Evolutionary conservation across 2,888 invertebrate species (phyloP).

Genomic region (Geophilus truncorum): DNA sequence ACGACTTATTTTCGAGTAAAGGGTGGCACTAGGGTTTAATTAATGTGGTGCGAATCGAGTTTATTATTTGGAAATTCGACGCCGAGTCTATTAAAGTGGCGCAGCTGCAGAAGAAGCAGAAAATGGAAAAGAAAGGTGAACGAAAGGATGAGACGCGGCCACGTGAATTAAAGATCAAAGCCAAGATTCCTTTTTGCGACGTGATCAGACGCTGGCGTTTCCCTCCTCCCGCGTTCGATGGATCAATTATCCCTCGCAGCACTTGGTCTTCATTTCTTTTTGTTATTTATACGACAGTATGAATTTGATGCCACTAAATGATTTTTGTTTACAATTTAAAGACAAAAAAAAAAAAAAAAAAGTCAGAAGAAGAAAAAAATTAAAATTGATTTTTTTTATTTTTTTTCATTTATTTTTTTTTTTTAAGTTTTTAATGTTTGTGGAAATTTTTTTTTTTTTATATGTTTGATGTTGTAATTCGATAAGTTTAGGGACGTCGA

Average conservation of each 20-base stretch:
- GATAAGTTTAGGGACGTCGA: slow-evolving; percentile 1
- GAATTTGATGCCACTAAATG: neutral
- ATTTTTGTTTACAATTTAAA: neutral
- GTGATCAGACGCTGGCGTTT: slow-evolving; percentile 8
- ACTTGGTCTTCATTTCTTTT: neutral
- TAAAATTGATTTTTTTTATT: neutral
- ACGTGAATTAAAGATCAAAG: slow-evolving; percentile 25
- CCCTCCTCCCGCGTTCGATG: neutral
- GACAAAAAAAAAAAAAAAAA: neutral
- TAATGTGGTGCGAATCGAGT: neutral
- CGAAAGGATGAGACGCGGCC: slow-evolving; percentile 5
- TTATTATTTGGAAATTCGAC: neutral
- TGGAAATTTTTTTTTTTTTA: too few species aligned
- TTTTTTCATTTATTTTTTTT: neutral
- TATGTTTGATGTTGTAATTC: neutral
- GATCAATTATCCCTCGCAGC: slow-evolving; percentile 3
- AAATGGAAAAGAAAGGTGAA: neutral
- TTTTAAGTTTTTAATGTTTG: neutral
- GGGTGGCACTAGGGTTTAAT: neutral
- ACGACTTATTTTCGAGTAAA: neutral
- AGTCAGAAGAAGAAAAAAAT: neutral
- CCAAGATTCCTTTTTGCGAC: slow-evolving; percentile 11
- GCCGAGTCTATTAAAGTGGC: neutral
- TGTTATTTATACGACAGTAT: neutral
- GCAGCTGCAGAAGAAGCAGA: neutral